Percentiles rank a stretch among this genome's conserved stretches.
These are phyloP conservation scores for Diadumene lineata DNA, from an alignment of 92 coral and sea anemone species.

Conservation along the genomic window DNA sequence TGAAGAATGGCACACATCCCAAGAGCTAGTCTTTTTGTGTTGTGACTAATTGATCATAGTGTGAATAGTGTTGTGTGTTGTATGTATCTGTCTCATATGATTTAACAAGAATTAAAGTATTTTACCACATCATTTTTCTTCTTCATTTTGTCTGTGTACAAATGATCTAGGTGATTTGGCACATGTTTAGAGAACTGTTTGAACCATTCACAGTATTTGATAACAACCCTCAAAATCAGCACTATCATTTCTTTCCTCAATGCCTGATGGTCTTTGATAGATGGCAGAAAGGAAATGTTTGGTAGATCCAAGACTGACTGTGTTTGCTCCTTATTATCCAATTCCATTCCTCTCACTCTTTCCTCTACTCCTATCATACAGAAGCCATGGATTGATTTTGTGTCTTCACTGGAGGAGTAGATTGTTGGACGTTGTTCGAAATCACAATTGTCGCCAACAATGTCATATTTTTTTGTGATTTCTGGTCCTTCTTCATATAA, in stretches of 20 bases:
- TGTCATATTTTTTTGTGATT: constrained; percentile 11
- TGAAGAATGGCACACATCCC: no score
- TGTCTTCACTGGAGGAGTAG: constrained; percentile 28
- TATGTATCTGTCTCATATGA: no score
- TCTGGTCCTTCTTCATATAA: neutral
- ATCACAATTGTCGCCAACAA: constrained; percentile 52
- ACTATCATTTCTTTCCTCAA: constrained; percentile 28
- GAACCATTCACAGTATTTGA: constrained; percentile 35
- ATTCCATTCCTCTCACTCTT: constrained; percentile 25
- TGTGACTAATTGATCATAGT: no score
- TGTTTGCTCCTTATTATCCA: constrained; percentile 18
- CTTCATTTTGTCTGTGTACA: constrained; percentile 19
- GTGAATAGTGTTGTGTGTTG: no score
- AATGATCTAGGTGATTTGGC: constrained; percentile 38
- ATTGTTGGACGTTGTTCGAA: constrained; percentile 41
- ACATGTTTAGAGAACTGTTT: constrained; percentile 29
- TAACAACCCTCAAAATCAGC: constrained; percentile 29
- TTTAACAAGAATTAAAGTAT: neutral
- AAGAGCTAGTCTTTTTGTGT: no score
- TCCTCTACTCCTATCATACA: constrained; percentile 31
- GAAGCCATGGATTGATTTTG: constrained; percentile 45
- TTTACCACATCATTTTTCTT: constrained; percentile 28
- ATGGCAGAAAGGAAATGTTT: constrained; percentile 37
- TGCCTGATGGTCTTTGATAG: constrained; percentile 31
- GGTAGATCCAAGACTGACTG: constrained; percentile 31